A percentile compares a stretch with the other conserved stretches of the same genome.
Evolutionary conservation across 2,888 invertebrate genomes (phyloP).

Genomic region (Boloria selene): DNA sequence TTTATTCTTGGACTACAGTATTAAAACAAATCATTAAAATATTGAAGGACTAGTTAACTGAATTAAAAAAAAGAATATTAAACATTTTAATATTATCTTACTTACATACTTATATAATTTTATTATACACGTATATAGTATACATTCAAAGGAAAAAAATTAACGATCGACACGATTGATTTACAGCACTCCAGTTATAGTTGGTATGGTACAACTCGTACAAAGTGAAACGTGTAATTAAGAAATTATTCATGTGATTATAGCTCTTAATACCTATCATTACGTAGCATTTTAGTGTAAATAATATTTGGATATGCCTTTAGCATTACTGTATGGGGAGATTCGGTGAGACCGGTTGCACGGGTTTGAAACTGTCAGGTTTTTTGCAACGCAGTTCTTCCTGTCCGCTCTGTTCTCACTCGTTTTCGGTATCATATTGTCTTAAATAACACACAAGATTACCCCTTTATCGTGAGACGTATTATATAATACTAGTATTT

Average conservation of each 20-base stretch:
- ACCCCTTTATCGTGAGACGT: background rate
- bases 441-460: slow-evolving; percentile 10
- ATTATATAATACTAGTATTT: too few species aligned
- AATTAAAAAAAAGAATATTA: too few species aligned
- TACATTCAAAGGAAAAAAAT: slow-evolving; percentile 28
- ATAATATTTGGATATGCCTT: background rate
- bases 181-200: slow-evolving; percentile 40
- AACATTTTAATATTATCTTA: background rate
- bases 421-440: slow-evolving; percentile 45
- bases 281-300: slow-evolving; percentile 22
- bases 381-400: slow-evolving; percentile 51
- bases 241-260: slow-evolving; percentile 2
- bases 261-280: background rate
- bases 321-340: slow-evolving; percentile 34
- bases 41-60: too few species aligned
- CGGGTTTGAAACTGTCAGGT: slow-evolving; percentile 43
- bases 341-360: slow-evolving; percentile 50
- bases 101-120: background rate
- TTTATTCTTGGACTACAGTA: too few species aligned
- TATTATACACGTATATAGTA: slow-evolving; percentile 2
- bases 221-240: slow-evolving; percentile 4
- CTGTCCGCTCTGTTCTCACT: slow-evolving; percentile 47
- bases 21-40: too few species aligned
- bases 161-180: slow-evolving; percentile 38
- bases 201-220: slow-evolving; percentile 31